Evolutionary conservation across 1,140 invertebrate species (phyloP), one percentile per base, ranked within the genome.

Genomic region (Latrodectus geometricus): DNA sequence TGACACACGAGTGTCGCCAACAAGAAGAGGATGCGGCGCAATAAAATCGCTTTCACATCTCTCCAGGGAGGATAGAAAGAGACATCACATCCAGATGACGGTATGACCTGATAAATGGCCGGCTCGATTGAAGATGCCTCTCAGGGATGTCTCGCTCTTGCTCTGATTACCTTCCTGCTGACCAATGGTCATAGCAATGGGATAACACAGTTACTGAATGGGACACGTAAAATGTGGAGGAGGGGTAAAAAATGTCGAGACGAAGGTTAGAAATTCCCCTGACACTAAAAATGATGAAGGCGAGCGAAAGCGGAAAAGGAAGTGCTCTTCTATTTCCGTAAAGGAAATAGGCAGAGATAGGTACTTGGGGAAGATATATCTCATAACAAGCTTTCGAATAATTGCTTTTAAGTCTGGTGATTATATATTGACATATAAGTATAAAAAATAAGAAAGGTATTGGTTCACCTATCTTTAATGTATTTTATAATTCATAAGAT

Each of bases 81-180:
- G 54, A 20, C 74, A 61, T 76, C 74, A 12, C 21, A 21, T n/a
- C 17, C 56, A 78, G 76, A 52, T 78, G 76, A 78, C 76, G 76
- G 56, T 20, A 23, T n/a, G 12, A 23, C 61, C 76, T 78, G 76
- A 78, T 78, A 78, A 78, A 78, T 78, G 76, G 61, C 17, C 56
- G 48, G 23, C 52, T 23, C 76, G 66, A 78, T 78, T 78, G 76
- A 78, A 78, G 76, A 78, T 78, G 76, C 76, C 76, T 78, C 76
- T 78, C 76, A 78, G 76, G 76, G 56, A 78, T 78, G 76, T 78
- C 74, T 56, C 74, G 23, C 69, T 70, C 35, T 48, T 12, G 74
- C 54, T 76, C 74, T 61, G 54, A 61, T 61, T 61, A 61, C 54
- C 54, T 61, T 61, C 74, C 76, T 78, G 76, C 76, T 78, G 76